Percentiles rank a stretch among this genome's conserved stretches.
phyloP scores from a whole-genome alignment of 2,888 invertebrate genomes.

The Spatulosminthurus flaviceps region DNA sequence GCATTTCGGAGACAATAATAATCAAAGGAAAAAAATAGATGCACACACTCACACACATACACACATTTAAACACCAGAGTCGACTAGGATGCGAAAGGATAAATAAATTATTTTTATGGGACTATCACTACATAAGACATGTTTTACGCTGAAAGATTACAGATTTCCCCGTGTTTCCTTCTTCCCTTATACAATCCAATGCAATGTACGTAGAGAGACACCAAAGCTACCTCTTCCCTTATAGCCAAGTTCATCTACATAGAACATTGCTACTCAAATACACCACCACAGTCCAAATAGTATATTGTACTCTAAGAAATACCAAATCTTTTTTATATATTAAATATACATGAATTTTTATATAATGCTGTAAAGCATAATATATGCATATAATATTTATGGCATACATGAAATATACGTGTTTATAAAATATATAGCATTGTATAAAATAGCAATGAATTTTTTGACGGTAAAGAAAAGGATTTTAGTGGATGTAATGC shows the following conservation, averaged over 20 bases:
- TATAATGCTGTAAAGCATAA: too few species aligned
- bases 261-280: too few species aligned
- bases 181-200: not conserved
- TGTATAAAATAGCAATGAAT: not conserved
- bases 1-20: slow-evolving; percentile 38
- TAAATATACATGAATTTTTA: too few species aligned
- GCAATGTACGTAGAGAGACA: too few species aligned
- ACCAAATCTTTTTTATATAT: too few species aligned
- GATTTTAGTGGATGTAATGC: too few species aligned
- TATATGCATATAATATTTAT: not conserved
- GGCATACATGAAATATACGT: not conserved
- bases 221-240: too few species aligned
- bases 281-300: too few species aligned
- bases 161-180: slow-evolving; percentile 26
- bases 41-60: not conserved
- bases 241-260: too few species aligned
- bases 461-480: too few species aligned
- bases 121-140: slow-evolving; percentile 26
- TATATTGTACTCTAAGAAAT: too few species aligned
- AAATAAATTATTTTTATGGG: slow-evolving; percentile 42
- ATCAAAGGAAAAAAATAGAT: not conserved
- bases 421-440: not conserved
- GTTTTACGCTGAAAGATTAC: slow-evolving; percentile 27
- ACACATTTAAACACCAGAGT: too few species aligned
- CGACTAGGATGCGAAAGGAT: slow-evolving; percentile 25